Percentiles rank a stretch among this genome's conserved stretches.
phyloP scores from a whole-genome alignment of 2,113 vertebrate genomes.

The Australoheros scitulus region DNA sequence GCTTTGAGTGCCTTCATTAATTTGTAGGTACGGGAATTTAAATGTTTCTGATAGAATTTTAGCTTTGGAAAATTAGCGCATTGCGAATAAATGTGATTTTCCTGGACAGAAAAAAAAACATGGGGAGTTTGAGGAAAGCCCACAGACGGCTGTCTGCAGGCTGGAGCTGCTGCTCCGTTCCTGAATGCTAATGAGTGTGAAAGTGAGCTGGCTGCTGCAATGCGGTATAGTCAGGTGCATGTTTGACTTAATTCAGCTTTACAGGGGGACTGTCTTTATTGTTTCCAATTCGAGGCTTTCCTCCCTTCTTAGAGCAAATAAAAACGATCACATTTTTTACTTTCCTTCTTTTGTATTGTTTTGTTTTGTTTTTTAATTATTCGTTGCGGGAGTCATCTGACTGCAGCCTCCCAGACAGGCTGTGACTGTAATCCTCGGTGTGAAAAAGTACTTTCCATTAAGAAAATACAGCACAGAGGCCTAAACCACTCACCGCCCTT shows the following conservation, averaged over 20 bases:
- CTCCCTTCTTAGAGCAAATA: neutral
- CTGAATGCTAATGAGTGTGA: constrained; percentile 79
- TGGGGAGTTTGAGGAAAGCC: constrained; percentile 50
- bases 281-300: neutral
- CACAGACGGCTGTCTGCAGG: constrained; percentile 44
- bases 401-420: neutral
- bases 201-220: constrained; percentile 78
- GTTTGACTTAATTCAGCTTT: constrained; percentile 1
- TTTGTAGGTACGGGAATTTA: neutral
- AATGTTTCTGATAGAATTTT: neutral
- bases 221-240: constrained; percentile 76
- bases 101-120: neutral
- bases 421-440: neutral
- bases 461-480: constrained; percentile 14
- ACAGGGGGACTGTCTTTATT: neutral
- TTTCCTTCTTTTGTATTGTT: too few relatives aligned
- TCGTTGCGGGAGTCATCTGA: neutral
- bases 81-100: neutral
- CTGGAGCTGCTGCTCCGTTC: constrained; percentile 43
- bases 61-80: neutral
- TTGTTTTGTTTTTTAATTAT: neutral
- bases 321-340: neutral
- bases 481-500: neutral
- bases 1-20: neutral
- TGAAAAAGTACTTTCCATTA: neutral